Evolutionary conservation across 2,797 vertebrate genomes (phyloP), one percentile per base, ranked within the genome.

Genomic region (Anolis apletophallus): DNA sequence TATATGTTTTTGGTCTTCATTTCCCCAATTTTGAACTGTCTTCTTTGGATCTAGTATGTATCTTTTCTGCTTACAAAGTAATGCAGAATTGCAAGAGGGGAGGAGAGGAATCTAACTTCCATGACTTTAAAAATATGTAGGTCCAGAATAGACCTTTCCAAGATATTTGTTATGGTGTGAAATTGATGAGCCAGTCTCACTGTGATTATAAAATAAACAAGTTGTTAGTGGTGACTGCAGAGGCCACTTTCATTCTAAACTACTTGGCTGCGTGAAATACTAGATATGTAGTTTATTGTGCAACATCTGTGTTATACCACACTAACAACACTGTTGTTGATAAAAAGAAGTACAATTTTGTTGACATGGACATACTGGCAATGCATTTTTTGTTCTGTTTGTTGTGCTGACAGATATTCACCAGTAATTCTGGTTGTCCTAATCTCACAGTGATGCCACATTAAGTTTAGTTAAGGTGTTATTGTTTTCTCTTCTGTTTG

Each of bases 61-160:
- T 21, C 5, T 12, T 59, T 84, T 23, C 26, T 75, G 77, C 69
- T 86, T 89, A 64, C 21, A 89, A 81, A 50, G n/a, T 17, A 88
- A 88, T 40, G 11, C n/a, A 77, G 80, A 85, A 64, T 64, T 64
- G 23, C 10, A 13, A 26, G 88, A 57, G 83, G 59, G 81, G 7
- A 80, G 84, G 77, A 88, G 5, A 36, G 46, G 46, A 19, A 54
- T 11, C 14, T 16, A 69, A 83, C 71, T 68, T 88, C 64, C 2
- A 46, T 23, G 5, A 10, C 26, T 82, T 12, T 36, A 77, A 67
- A 75, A 77, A 54, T 73, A 23, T 36, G 16, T 78, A 73, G 17
- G 26, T 78, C 50, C 34, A 72, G 29, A 85, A 85, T n/a, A 29
- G 34, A 55, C 21, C 54, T 21, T n/a, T 16, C 10, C 21, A 82